These are phyloP conservation scores for Lichenostomus cassidix DNA, from an alignment of 2,113 vertebrate species.

Conservation along the genomic window DNA sequence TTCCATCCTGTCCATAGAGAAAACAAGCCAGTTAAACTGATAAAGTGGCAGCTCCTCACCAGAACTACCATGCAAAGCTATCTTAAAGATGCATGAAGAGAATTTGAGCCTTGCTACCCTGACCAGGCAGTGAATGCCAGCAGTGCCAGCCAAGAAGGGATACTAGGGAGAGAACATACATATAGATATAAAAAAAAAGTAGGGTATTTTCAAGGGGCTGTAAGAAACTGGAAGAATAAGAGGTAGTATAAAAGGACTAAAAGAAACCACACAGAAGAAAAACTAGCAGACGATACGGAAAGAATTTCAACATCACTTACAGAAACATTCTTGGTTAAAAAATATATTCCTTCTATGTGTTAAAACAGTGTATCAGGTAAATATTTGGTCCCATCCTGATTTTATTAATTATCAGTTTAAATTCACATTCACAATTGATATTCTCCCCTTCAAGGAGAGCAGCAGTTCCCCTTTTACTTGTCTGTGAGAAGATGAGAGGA, in stretches of 20 bases:
- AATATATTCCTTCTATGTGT: neutral
- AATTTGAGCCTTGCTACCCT: neutral
- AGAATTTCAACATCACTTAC: neutral
- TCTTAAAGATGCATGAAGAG: neutral
- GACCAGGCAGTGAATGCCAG: neutral
- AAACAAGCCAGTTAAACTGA: neutral
- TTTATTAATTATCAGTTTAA: neutral
- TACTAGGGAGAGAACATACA: neutral
- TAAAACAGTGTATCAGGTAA: neutral
- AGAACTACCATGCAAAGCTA: neutral
- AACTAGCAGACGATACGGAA: neutral
- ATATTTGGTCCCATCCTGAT: neutral
- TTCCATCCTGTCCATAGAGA: conserved; percentile 78
- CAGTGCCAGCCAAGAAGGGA: neutral
- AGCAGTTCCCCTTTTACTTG: neutral
- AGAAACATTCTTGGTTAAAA: neutral
- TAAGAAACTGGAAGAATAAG: neutral
- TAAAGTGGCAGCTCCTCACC: neutral
- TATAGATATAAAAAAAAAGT: neutral
- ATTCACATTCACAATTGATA: neutral
- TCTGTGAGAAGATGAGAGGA: neutral
- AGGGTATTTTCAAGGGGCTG: neutral
- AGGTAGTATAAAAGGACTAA: neutral
- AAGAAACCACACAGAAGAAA: neutral
- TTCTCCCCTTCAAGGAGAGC: neutral